phyloP scores from a whole-genome alignment of 2,797 vertebrate genomes.

The Apogon talboti region DNA sequence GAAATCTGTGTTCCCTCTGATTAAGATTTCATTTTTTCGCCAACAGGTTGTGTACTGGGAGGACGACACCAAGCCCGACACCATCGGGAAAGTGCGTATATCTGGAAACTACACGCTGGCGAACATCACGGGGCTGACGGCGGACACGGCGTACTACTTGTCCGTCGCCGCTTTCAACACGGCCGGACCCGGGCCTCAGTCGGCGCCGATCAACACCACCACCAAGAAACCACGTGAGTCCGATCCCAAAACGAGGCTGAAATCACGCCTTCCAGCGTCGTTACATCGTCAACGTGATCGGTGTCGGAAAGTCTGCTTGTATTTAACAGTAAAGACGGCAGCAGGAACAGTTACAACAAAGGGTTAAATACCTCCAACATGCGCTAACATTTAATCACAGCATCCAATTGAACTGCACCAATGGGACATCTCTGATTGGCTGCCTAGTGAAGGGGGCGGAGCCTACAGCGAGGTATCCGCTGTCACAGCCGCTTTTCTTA shows the following conservation, averaged over 20 bases:
- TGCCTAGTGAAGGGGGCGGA: no score
- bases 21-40: neutral
- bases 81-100: constrained; percentile 89
- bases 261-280: constrained; percentile 16
- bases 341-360: no score
- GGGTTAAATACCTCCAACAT: no score
- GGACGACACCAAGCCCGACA: constrained; percentile 91
- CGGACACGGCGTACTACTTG: constrained; percentile 89
- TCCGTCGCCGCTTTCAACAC: constrained; percentile 94
- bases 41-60: constrained; percentile 92
- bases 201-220: constrained; percentile 90
- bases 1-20: constrained; percentile 22
- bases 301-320: no score
- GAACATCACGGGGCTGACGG: constrained; percentile 88
- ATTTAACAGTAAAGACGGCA: no score
- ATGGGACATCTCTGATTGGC: no score
- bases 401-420: no score
- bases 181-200: constrained; percentile 90
- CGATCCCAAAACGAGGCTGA: constrained; percentile 4
- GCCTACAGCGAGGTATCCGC: no score
- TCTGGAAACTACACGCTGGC: constrained; percentile 89
- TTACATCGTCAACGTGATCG: neutral
- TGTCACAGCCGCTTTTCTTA: no score
- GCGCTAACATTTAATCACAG: no score
- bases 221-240: constrained; percentile 95